Evolutionary conservation across 2,888 invertebrate species (phyloP), one percentile per base, ranked within the genome.

Genomic region (Pharmacophagus antenor): DNA sequence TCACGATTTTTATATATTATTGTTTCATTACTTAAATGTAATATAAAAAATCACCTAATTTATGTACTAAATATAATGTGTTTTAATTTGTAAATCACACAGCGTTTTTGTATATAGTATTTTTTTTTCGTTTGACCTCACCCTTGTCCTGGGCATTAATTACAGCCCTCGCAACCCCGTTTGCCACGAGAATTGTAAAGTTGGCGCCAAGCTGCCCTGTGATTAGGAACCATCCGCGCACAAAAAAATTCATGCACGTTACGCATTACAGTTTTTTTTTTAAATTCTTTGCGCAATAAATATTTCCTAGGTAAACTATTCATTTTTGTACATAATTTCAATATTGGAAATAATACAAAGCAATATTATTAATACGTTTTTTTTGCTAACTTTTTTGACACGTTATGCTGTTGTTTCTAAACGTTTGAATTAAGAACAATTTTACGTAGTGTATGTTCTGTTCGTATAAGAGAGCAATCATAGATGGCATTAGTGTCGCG

Each of bases 181-280:
- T 27, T 42, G 44, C 42, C 47, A 20, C 55, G 58, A 63, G 63
- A 62, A 67, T 65, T 60, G 54, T 57, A 62, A 63, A 50, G 54
- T 59, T 63, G 62, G 65, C 66, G 64, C 65, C 62, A 58, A 63
- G 61, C 67, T 68, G 70, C 70, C 65, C 70, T 70, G 66, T 71
- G 71, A 71, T 71, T 68, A 70, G 64, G 63, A 65, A 49, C 61
- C 63, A 63, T 62, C 63, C 66, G 63, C 62, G 57, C 64, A 65
- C 69, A 27, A 47, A 52, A 58, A 58, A 55, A 37, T 46, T 37
- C 55, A 49, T 56, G 52, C 63, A 58, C 58, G 47, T 55, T 49
- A 61, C 31, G 12, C 15, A 12, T 42, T 18, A 42, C 42, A 42
- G 10, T 37, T 59, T 31, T 53, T 20, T 50, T 55, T 55, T 60